These are phyloP conservation scores for Simalia tracyae DNA, from an alignment of 2,797 vertebrate species.

Conservation along the genomic window DNA sequence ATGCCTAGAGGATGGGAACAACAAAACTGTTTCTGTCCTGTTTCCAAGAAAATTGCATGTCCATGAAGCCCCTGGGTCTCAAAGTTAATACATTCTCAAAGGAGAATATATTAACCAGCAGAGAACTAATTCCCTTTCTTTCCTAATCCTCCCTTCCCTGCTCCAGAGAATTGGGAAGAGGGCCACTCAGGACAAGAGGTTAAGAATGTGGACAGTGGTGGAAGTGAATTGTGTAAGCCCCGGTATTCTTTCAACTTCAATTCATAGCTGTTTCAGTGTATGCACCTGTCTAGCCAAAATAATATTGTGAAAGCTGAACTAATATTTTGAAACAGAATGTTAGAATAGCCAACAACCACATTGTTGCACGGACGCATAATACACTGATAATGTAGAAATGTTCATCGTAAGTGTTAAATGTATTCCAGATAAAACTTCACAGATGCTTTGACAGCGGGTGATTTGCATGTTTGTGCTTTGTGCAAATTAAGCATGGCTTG, in stretches of 20 bases:
- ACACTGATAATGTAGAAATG: constrained; percentile 64
- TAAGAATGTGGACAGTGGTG: neutral
- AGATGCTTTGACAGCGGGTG: constrained; percentile 71
- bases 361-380: constrained; percentile 51
- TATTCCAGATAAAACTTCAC: constrained; percentile 72
- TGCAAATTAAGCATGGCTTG: constrained; percentile 70
- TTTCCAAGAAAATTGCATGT: neutral
- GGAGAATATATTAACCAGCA: neutral
- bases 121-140: neutral
- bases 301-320: constrained; percentile 43
- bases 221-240: neutral
- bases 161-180: neutral
- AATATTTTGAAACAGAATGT: constrained; percentile 54
- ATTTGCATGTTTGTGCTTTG: constrained; percentile 69
- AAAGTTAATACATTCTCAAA: too few species aligned
- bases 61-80: neutral
- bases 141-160: neutral
- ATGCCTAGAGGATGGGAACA: neutral
- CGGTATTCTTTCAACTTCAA: neutral
- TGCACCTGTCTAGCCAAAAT: constrained; percentile 20
- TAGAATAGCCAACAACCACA: constrained; percentile 59
- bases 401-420: constrained; percentile 66
- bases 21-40: neutral
- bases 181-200: neutral
- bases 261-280: constrained; percentile 42